Evolutionary conservation across 2,888 invertebrate species (phyloP), one percentile per base, ranked within the genome.

Genomic region (Cephus pygmeus): DNA sequence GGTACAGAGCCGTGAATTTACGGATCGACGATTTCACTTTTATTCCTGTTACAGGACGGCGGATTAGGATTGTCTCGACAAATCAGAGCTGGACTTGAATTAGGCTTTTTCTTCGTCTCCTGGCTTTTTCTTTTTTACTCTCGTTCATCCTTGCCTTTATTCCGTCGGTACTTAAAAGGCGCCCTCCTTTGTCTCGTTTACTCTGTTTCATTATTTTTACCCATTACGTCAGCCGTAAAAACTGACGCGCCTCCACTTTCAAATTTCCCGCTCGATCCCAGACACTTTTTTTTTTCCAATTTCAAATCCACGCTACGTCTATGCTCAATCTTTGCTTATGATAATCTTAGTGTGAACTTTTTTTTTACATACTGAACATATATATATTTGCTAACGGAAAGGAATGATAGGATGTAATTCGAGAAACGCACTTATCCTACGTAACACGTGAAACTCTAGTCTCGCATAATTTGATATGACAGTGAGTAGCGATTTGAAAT

Each of bases 391-490:
- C 81, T 84, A 85, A 81, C 82, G 82, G 80, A 83, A 81, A 81
- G 88, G 89, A 89, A 90, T 88, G 88, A 84, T 76, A 79, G 83
- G 79, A 80, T 87, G 89, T 89, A 89, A 90, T 88, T 87, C 85
- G 88, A 89, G 89, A 89, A 89, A 87, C 86, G 86, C 84, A 80
- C 79, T 68, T 75, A 74, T 36, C 69, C 56, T 77, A 79, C 78
- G 83, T 83, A 84, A 83, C 84, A 83, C 85, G 86, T 85, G 87
- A 88, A 87, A 90, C 88, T 87, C 85, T 88, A 88, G 85, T 85
- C 85, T 83, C 85, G 86, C 82, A 89, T 90, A 88, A 90, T 89
- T 87, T 82, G 90, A 90, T 90, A 89, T 85, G 90, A 88, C 89
- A 86, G 85, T 84, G 85, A 84, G 83, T 85, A 82, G 81, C 83